These are phyloP conservation scores for Ridgeia piscesae DNA, from an alignment of 1,140 invertebrate genomes.

Conservation along the genomic window DNA sequence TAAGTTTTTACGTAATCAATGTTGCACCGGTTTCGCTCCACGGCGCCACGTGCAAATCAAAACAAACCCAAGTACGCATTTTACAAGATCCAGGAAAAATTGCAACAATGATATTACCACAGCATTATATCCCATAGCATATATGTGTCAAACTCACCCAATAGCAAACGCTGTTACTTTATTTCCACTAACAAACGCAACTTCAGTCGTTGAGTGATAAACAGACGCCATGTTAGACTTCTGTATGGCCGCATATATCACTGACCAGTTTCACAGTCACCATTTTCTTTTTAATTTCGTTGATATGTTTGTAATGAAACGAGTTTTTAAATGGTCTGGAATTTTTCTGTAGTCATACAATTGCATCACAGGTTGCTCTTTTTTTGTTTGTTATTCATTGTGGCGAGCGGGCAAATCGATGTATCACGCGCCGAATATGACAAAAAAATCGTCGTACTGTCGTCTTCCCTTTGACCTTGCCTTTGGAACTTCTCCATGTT, in stretches of 20 bases:
- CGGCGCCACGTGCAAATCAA: not conserved
- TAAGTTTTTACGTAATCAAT: too few species aligned
- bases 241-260: not conserved
- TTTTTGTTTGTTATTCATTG: not conserved
- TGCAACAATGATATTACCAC: not conserved
- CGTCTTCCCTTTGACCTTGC: too few species aligned
- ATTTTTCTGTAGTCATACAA: not conserved
- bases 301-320: not conserved
- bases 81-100: not conserved
- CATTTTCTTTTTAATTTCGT: not conserved
- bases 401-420: not conserved
- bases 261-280: not conserved
- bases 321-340: not conserved
- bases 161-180: not conserved
- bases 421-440: not conserved
- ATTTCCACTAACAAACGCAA: conserved; percentile 5
- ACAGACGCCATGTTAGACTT: not conserved
- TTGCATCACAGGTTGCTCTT: not conserved
- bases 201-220: not conserved
- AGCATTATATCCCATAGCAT: not conserved
- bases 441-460: not conserved
- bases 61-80: not conserved
- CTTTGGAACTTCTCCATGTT: too few species aligned
- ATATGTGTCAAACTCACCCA: not conserved
- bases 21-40: not conserved